These are phyloP conservation scores for Andrena haemorrhoa DNA, from an alignment of 2,888 invertebrate species.

Conservation along the genomic window DNA sequence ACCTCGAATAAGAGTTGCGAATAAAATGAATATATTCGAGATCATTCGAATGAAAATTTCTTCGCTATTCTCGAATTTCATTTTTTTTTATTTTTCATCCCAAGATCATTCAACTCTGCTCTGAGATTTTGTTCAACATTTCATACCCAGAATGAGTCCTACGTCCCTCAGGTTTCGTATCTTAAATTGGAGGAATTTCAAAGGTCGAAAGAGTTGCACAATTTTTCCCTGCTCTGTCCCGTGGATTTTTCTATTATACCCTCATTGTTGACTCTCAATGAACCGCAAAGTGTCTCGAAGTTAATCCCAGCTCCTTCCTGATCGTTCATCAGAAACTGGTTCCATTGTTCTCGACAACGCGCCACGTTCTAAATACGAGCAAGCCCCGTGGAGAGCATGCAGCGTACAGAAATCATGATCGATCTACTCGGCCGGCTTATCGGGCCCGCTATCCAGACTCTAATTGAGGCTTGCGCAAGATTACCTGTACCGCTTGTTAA, in stretches of 20 bases:
- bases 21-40: too few relatives aligned
- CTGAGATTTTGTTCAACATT: too few relatives aligned
- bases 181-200: too few relatives aligned
- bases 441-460: slow-evolving; percentile 47
- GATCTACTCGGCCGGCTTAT: slow-evolving; percentile 51
- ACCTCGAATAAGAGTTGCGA: too few relatives aligned
- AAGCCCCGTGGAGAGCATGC: slow-evolving; percentile 43
- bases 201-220: too few relatives aligned
- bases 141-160: too few relatives aligned
- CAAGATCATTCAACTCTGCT: too few relatives aligned
- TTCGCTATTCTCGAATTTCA: too few relatives aligned
- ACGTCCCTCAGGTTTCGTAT: too few relatives aligned
- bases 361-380: slow-evolving; percentile 57
- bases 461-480: slow-evolving; percentile 69
- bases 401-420: slow-evolving; percentile 67
- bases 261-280: slow-evolving; percentile 24
- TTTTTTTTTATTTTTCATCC: too few relatives aligned
- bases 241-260: neutral
- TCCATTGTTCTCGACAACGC: slow-evolving; percentile 61
- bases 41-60: too few relatives aligned
- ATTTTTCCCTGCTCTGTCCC: neutral
- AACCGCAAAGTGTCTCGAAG: slow-evolving; percentile 40
- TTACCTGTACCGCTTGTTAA: slow-evolving; percentile 58
- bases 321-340: slow-evolving; percentile 37
- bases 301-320: slow-evolving; percentile 32